These are phyloP conservation scores for Hyposoter dolosus DNA, from an alignment of 2,888 invertebrate species.

Conservation along the genomic window DNA sequence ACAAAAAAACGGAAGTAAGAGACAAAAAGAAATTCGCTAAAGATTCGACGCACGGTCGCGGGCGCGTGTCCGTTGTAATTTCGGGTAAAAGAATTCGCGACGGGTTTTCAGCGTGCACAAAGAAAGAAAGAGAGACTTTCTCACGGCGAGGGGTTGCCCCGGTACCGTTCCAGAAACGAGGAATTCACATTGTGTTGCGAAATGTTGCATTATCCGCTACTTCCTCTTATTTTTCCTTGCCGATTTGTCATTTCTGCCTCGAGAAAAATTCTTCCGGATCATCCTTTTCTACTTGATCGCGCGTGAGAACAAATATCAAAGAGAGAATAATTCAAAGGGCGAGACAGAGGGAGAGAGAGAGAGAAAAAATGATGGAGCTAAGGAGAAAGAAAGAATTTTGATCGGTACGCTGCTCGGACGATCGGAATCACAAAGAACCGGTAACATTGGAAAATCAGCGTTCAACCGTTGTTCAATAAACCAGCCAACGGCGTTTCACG, in stretches of 20 bases:
- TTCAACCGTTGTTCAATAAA: slow-evolving; percentile 25
- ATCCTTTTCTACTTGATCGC: not conserved
- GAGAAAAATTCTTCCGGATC: not conserved
- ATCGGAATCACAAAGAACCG: slow-evolving; percentile 35
- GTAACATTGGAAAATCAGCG: slow-evolving; percentile 11
- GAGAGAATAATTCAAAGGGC: not conserved
- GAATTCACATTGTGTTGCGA: slow-evolving; percentile 8
- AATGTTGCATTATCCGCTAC: not conserved
- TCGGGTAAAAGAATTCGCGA: slow-evolving; percentile 4
- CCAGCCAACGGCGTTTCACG: slow-evolving; percentile 19
- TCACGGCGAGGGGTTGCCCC: slow-evolving; percentile 11
- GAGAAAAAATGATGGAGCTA: not conserved
- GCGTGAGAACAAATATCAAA: slow-evolving; percentile 6
- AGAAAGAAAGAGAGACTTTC: not conserved
- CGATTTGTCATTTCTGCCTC: not conserved
- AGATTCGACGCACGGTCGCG: not conserved
- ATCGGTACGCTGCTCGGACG: slow-evolving; percentile 37
- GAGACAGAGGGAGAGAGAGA: not conserved
- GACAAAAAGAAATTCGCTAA: not conserved
- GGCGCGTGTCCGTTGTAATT: slow-evolving; percentile 7
- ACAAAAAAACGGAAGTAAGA: not conserved
- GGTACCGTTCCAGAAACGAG: slow-evolving; percentile 7
- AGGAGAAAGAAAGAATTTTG: not conserved
- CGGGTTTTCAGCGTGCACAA: not conserved
- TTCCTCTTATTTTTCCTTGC: not conserved